Evolutionary conservation across 1,140 invertebrate species (phyloP), one percentile per base, ranked within the genome.

Genomic region (Formica selysi): DNA sequence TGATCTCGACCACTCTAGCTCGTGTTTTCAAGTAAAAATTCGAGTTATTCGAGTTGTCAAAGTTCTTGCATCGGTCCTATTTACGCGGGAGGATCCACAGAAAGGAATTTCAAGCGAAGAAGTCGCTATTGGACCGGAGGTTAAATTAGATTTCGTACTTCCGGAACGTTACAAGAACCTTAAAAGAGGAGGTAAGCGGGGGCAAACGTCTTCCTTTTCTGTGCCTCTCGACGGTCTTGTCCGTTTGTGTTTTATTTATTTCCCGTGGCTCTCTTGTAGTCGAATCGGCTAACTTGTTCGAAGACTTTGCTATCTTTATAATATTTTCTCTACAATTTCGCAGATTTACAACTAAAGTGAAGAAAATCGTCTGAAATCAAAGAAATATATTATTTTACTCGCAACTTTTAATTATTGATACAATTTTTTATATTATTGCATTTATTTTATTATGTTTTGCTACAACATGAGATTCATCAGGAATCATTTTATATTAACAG

Each of bases 61-160:
- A 89, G 57, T 90, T 90, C 80, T 87, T 74, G 32, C 65, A 22
- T 62, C 65, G 67, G 80, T 89, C 73, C 88, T 87, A 79, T 83
- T 86, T 89, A 67, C 88, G 57, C 54, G 76, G 44, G 61, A 76
- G 86, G 32, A 84, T 22, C 41, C 36, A 36, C 51, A 51, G 57
- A 54, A 86, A 51, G 48, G 67, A 84, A 74, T 62, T 89, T 73
- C 78, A 54, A 87, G 87, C 54, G 57, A 78, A 59, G 85, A 80
- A 87, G 73, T 54, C 57, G 76, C 86, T 81, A 89, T 86, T 81
- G 71, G 74, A 57, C 83, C 73, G 78, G 59, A 59, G 87, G 74
- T 68, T 86, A 92, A 92, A 92, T 92, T 91, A 91, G 91, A 92
- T 92, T 92, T 90, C 85, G 78, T 90, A 91, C 89, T 92, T 92